Conservation (phyloP, 30 jellyfish, hydroid and myxozoan genomes). For the Turritopsis rubra region DNA sequence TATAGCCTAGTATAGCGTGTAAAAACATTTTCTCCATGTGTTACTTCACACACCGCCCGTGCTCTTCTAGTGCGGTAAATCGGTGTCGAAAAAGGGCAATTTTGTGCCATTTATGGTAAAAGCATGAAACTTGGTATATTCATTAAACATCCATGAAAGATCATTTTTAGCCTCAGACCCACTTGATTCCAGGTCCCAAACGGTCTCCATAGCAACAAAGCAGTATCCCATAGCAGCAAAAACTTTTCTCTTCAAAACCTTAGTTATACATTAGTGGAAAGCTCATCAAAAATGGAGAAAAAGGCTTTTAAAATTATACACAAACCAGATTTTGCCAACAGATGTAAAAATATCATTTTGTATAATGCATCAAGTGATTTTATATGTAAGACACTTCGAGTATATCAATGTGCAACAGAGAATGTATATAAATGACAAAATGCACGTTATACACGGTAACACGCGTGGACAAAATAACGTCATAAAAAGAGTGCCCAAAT, state of each 20-base stretch:
- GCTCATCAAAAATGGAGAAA: background rate
- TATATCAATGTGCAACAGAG: background rate
- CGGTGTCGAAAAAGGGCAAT: background rate
- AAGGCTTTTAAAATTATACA: background rate
- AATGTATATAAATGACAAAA: background rate
- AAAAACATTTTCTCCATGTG: no score
- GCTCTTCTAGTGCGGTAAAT: background rate
- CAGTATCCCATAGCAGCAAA: background rate
- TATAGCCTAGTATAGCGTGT: no score
- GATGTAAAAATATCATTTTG: background rate
- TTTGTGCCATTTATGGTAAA: background rate
- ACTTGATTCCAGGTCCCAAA: background rate
- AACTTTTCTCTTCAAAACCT: background rate
- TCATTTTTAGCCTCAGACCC: background rate
- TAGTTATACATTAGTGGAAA: conserved; percentile 4
- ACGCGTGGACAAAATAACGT: background rate
- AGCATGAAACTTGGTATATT: background rate
- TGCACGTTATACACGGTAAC: background rate
- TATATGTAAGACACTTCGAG: background rate
- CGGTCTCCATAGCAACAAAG: background rate
- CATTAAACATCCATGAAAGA: background rate
- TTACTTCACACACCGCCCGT: no score
- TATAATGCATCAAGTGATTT: background rate
- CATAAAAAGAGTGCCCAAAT: background rate
- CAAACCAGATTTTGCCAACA: background rate